These are phyloP conservation scores for Mus caroli DNA, from an alignment of 2,797 vertebrate species.

Conservation along the genomic window DNA sequence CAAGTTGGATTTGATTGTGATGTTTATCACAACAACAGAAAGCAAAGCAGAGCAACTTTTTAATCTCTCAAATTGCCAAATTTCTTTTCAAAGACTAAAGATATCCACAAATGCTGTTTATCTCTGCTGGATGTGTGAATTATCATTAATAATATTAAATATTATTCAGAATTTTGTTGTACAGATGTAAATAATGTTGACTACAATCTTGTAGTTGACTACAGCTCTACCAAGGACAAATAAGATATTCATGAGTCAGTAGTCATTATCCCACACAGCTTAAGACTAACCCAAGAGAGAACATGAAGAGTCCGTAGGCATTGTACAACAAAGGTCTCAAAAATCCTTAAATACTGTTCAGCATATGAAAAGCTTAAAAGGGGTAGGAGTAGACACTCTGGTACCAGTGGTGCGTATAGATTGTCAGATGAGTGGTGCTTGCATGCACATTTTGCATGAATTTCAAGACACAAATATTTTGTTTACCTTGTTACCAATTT, in stretches of 20 bases:
- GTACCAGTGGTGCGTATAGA: background rate
- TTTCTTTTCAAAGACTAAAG: conserved; percentile 17
- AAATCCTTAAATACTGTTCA: background rate
- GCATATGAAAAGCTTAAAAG: background rate
- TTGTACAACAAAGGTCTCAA: background rate
- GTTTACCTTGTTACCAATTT: background rate
- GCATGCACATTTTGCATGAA: background rate
- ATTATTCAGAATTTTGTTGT: background rate
- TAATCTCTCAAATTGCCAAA: background rate
- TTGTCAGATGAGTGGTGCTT: background rate
- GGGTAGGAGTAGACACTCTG: background rate
- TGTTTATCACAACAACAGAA: background rate
- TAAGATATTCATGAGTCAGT: background rate
- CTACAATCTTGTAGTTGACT: background rate
- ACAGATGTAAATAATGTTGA: background rate
- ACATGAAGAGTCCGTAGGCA: background rate
- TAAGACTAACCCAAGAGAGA: background rate
- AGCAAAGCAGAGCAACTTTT: background rate
- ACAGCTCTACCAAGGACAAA: background rate
- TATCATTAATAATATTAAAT: background rate
- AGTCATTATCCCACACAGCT: background rate
- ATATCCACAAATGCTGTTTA: background rate
- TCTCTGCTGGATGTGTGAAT: background rate
- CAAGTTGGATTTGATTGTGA: background rate
- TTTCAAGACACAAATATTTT: background rate